A percentile compares a stretch with the other conserved stretches of the same genome.
phyloP scores from a whole-genome alignment of 2,888 invertebrate genomes.

The Chrysolina oricalcia region DNA sequence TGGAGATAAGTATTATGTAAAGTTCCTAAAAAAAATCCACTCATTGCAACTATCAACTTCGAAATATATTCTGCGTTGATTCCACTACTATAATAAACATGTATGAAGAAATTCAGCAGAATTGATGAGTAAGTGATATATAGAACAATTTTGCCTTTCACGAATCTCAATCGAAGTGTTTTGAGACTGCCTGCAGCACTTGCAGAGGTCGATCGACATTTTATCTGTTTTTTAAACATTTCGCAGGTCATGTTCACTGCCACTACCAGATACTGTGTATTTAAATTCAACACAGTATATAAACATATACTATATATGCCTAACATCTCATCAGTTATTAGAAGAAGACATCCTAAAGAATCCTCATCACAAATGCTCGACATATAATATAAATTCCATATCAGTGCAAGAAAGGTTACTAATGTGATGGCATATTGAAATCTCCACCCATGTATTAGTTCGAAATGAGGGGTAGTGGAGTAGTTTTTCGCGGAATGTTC shows the following conservation, averaged over 20 bases:
- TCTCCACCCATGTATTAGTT: too few relatives aligned
- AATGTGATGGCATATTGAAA: neutral
- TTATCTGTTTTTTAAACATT: neutral
- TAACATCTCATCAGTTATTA: neutral
- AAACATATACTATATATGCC: neutral
- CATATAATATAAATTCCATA: neutral
- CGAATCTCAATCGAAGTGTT: neutral
- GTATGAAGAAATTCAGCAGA: neutral
- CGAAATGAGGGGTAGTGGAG: neutral
- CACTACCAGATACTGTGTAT: neutral
- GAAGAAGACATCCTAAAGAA: neutral
- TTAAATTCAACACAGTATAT: neutral
- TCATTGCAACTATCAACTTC: neutral
- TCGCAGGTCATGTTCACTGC: neutral
- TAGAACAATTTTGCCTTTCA: neutral
- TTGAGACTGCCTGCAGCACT: neutral
- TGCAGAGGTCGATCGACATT: neutral
- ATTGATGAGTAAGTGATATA: neutral
- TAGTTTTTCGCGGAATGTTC: neutral
- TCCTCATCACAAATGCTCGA: neutral
- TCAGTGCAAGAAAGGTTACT: neutral
- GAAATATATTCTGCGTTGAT: neutral
- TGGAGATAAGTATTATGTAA: neutral
- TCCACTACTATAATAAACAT: neutral
- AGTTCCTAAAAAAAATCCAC: neutral